These are phyloP conservation scores for Eulemur albifrons DNA, from an alignment of 2,797 vertebrate genomes.

Conservation along the genomic window DNA sequence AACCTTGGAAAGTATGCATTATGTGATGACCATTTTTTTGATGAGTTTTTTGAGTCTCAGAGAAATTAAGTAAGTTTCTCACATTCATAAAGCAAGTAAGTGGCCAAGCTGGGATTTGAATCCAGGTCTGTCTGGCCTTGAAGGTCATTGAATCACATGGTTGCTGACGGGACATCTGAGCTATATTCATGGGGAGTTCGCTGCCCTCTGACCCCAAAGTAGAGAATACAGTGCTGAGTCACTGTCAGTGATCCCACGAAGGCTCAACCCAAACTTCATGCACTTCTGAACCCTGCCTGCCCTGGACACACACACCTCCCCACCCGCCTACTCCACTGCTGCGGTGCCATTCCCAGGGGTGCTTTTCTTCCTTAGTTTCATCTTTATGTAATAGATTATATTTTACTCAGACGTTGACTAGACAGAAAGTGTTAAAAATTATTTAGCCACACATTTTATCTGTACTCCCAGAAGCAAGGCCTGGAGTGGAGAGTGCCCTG, in stretches of 20 bases:
- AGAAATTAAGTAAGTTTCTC: background rate
- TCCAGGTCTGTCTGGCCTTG: background rate
- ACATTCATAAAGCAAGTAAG: background rate
- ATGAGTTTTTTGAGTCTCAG: background rate
- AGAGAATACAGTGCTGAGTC: background rate
- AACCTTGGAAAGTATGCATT: background rate
- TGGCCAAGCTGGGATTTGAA: background rate
- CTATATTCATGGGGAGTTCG: background rate
- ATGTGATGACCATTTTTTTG: background rate
- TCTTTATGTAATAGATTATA: background rate
- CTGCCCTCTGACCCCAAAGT: background rate
- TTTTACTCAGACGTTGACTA: background rate
- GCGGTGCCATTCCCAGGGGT: rapidly evolving
- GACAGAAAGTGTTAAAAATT: background rate
- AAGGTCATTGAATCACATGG: background rate
- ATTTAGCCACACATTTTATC: background rate
- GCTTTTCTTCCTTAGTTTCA: background rate
- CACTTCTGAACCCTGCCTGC: background rate
- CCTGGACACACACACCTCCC: background rate
- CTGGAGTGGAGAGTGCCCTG: background rate
- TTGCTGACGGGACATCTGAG: background rate
- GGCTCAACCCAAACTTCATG: background rate
- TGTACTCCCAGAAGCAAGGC: background rate
- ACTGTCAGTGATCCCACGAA: background rate
- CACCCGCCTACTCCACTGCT: rapidly evolving